Evolutionary conservation across 2,113 vertebrate genomes (phyloP), one percentile per base, ranked within the genome.

Genomic region (Mirza zaza): DNA sequence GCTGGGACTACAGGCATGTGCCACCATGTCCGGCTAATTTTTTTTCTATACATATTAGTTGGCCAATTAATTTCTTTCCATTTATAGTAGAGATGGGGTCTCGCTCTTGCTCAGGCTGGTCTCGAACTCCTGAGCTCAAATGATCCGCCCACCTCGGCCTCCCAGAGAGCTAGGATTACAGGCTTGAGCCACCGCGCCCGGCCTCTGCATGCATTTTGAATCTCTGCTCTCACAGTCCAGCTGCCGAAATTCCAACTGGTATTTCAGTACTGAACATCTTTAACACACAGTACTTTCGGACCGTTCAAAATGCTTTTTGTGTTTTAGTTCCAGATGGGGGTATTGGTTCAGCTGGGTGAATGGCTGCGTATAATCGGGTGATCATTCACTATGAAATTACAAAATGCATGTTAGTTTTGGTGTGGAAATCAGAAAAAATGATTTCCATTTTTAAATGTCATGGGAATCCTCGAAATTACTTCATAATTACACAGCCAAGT

Each of bases 311-410:
- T 81, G 39, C 14, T 87, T 87, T 96, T 36, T 59, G 17, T 68
- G 20, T 84, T 92, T 91, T 71, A 82, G 81, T 59, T 95, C 79
- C 87, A 92, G 84, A 92, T 59, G 87, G 87, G 87, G 86, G 27
- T 57, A 52, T 4, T 73, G 39, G 20, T 55, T 96, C 65, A 39
- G 93, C 8, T 42, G 81, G n/a, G 32, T 76, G 29, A 83, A n/a
- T 93, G 70, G 87, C 50, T 71, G 27, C 84, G 45, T 55, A 59
- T 29, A 77, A 70, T 82, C 32, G 42, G 27, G 45, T 36, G 29
- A 75, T 18, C 8, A 14, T 45, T 85, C 87, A 45, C 80, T 57
- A 52, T 52, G 83, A 63, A 93, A 50, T 77, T 17, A 52, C 18
- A 70, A 87, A 65, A 57, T 70, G 20, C 8, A 10, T 12, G 32